These are phyloP conservation scores for Peromyscus melanophrys DNA, from an alignment of 2,797 vertebrate genomes.

Conservation along the genomic window DNA sequence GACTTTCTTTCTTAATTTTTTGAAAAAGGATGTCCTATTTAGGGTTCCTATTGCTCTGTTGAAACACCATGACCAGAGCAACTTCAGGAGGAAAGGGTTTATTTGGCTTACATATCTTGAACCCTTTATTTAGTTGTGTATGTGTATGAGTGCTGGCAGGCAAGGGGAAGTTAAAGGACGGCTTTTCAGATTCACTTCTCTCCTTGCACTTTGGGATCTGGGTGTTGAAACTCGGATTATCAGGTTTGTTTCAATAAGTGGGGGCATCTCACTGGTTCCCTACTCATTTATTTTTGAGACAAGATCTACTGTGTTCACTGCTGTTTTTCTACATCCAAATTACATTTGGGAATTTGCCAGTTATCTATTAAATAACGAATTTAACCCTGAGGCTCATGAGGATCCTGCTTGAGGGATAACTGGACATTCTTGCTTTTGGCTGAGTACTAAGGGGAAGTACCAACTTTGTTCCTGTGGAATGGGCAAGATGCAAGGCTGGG, in stretches of 20 bases:
- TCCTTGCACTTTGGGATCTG: neutral
- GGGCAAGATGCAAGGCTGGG: neutral
- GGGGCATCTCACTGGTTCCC: neutral
- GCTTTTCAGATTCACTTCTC: neutral
- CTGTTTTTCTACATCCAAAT: neutral
- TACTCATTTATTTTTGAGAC: neutral
- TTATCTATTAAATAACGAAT: slow-evolving; percentile 40
- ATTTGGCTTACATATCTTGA: neutral
- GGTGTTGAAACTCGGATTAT: neutral
- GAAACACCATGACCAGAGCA: neutral
- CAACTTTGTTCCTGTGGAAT: neutral
- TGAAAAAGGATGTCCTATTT: neutral
- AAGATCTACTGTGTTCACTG: neutral
- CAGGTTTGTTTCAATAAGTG: neutral
- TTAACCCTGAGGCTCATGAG: neutral
- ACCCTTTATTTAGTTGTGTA: neutral
- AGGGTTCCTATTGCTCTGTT: neutral
- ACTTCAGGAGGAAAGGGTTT: neutral
- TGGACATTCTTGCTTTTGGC: neutral
- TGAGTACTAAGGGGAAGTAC: neutral
- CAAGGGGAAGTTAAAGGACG: too few species aligned
- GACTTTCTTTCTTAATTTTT: neutral
- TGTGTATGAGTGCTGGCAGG: neutral
- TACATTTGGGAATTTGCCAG: neutral
- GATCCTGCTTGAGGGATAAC: neutral